phyloP scores from a whole-genome alignment of 1,140 invertebrate genomes.

The Elymnias hypermnestra region DNA sequence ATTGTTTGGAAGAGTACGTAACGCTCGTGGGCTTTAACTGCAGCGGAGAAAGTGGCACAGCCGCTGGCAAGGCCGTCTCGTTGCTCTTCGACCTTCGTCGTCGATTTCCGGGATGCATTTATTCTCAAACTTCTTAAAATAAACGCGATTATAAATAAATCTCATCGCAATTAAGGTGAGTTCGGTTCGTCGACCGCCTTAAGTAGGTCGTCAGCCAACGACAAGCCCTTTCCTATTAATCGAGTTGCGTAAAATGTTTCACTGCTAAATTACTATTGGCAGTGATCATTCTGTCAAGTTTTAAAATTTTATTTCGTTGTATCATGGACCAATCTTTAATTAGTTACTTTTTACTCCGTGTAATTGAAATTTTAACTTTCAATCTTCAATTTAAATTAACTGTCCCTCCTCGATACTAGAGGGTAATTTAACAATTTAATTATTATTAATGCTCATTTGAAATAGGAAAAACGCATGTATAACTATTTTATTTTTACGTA shows the following conservation, averaged over 20 bases:
- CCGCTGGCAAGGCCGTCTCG: constrained; percentile 54
- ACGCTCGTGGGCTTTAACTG: constrained; percentile 44
- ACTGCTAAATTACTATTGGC: not conserved
- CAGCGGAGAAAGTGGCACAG: constrained; percentile 59
- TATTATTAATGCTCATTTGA: too few species aligned
- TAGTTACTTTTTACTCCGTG: not conserved
- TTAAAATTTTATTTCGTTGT: not conserved
- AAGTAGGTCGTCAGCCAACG: constrained; percentile 13
- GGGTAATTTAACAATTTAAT: not conserved
- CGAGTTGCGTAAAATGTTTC: constrained; percentile 6
- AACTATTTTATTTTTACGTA: too few species aligned
- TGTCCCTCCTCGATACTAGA: not conserved
- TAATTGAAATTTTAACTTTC: not conserved
- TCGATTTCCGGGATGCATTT: constrained; percentile 40
- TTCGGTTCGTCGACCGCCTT: constrained; percentile 1
- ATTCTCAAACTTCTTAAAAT: constrained; percentile 17
- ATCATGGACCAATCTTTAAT: not conserved
- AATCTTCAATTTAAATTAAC: not conserved
- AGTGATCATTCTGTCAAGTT: not conserved
- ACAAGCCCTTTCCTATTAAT: constrained; percentile 13
- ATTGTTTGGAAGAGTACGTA: constrained; percentile 50
- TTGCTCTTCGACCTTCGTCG: constrained; percentile 48
- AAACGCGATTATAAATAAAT: constrained; percentile 16
- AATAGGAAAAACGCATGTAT: too few species aligned
- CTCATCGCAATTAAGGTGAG: constrained; percentile 11